Conservation (phyloP, 2,888 invertebrate species). For the Allacma fusca region DNA sequence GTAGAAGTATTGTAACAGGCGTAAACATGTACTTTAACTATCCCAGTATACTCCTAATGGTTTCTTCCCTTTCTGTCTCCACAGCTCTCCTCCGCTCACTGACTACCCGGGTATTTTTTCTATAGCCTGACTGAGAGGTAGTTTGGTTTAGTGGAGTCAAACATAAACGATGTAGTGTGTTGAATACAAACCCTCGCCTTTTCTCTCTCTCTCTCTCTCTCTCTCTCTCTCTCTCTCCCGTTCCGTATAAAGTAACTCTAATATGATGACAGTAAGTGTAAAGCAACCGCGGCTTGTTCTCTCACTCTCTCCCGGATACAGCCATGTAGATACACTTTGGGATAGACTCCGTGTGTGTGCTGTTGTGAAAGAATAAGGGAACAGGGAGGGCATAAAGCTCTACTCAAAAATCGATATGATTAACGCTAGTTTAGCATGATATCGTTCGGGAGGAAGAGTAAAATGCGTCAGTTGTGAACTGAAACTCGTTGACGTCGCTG, state of each 20-base stretch:
- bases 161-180: background rate
- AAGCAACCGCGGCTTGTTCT: constrained; percentile 1
- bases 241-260: no score
- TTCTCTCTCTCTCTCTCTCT: no score
- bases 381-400: constrained; percentile 20
- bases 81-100: background rate
- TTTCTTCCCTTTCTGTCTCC: no score
- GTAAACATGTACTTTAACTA: no score
- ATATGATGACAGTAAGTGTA: constrained; percentile 13
- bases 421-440: constrained; percentile 61
- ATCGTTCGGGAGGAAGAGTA: constrained; percentile 54
- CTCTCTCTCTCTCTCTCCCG: no score
- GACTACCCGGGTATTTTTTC: background rate
- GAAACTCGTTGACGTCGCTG: constrained; percentile 52
- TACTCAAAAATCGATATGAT: constrained; percentile 59
- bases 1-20: no score
- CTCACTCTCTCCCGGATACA: constrained; percentile 7
- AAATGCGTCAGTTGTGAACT: constrained; percentile 57
- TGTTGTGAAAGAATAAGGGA: constrained; percentile 63
- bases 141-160: constrained; percentile 12
- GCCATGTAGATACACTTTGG: background rate
- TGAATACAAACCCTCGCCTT: no score
- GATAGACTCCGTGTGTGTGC: background rate
- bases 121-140: background rate
- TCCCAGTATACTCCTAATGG: no score